These are phyloP conservation scores for Listronotus bonariensis DNA, from an alignment of 1,140 invertebrate species.

Conservation along the genomic window DNA sequence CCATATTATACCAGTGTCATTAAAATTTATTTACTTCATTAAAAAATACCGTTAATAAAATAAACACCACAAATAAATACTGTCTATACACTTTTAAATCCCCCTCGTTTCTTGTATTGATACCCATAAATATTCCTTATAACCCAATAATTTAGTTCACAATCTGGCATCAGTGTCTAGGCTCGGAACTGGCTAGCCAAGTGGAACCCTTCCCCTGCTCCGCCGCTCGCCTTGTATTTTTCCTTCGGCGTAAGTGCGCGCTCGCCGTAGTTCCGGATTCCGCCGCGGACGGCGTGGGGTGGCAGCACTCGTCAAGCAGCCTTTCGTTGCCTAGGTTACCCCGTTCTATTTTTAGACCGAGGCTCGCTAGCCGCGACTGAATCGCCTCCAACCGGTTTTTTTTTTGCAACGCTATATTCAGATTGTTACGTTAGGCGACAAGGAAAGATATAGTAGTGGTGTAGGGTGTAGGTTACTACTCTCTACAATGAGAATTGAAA, in stretches of 20 bases:
- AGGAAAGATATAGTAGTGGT: conserved; percentile 21
- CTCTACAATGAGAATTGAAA: neutral
- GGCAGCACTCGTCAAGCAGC: conserved; percentile 39
- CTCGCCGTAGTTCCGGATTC: conserved; percentile 41
- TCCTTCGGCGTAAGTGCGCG: conserved; percentile 5
- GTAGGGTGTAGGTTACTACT: conserved; percentile 12
- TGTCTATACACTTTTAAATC: neutral
- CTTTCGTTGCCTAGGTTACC: conserved; percentile 35
- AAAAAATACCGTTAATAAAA: no score
- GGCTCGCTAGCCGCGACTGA: conserved; percentile 10
- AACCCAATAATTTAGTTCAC: neutral
- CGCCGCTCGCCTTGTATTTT: neutral
- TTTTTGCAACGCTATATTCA: conserved; percentile 11
- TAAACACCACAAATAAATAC: no score
- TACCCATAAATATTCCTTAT: neutral
- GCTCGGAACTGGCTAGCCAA: conserved; percentile 1
- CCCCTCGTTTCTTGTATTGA: neutral
- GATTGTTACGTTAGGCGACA: conserved; percentile 30
- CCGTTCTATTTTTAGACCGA: conserved; percentile 39
- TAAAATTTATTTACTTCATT: no score
- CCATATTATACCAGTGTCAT: no score
- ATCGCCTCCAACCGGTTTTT: conserved; percentile 22
- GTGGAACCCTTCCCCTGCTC: neutral
- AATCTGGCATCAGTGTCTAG: neutral
- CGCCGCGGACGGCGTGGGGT: conserved; percentile 38